Evolutionary conservation across 1,140 invertebrate genomes (phyloP), one percentile per base, ranked within the genome.

Genomic region (Metaphire vulgaris): DNA sequence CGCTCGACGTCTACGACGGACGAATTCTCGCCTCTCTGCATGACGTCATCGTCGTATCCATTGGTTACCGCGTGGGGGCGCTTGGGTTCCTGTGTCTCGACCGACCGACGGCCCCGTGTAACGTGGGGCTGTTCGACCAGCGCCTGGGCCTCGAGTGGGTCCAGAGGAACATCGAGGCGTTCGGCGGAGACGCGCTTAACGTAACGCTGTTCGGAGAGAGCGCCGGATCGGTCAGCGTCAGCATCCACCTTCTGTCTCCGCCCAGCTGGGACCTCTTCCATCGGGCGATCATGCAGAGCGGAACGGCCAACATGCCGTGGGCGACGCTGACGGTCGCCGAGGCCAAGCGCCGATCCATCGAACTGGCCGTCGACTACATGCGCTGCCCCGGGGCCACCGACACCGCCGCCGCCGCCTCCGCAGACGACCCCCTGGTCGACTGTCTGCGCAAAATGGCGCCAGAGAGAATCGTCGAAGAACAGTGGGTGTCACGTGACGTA

Each of bases 1-100:
- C 93, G 31, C 88, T 98, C 78, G 93, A 96, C 83, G 90, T 97
- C n/a, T 98, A 98, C 86, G 94, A 98, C 87, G 93, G 91, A 76
- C 85, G 87, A 77, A 92, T 91, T 81, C 87, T 98, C 34, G 93
- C 93, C 0, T 91, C 92, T 30, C 75, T 77, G 31, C 74, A 77
- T n/a, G 91, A 96, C 81, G 89, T 97, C n/a, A 92, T 98, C 66
- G 87, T 97, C 75, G 94, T 96, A 2, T 92, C 93, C 14, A 93
- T 97, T 90, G 94, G 97, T 83, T 97, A 97, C 84, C 89, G 95
- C 74, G 90, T 95, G 16, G 92, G 93, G 30, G 78, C 84, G 6
- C 89, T 97, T 14, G 95, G 96, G 16, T 98, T 97, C 85, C 89
- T 98, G 2, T 96, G 93, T 86, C 92, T 97, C 80, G 93, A 92